Conservation (phyloP, 2,797 vertebrate species). For the Paguma larvata region DNA sequence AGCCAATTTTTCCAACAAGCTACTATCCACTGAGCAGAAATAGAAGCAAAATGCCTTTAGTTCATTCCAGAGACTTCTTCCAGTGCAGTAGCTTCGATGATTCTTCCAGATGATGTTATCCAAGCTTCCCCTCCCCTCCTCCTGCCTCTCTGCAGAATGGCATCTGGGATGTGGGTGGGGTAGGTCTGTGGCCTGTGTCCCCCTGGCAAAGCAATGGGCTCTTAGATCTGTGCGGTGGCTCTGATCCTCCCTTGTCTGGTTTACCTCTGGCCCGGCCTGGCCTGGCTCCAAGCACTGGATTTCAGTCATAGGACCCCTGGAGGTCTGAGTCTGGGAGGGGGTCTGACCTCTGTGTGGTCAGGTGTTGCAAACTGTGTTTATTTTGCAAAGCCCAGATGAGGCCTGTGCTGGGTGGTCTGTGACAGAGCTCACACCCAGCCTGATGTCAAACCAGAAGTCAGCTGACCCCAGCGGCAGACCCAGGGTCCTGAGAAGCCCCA, state of each 20-base stretch:
- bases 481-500: background rate
- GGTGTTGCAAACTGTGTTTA: background rate
- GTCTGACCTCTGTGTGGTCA: conserved; percentile 2
- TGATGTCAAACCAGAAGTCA: background rate
- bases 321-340: background rate
- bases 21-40: background rate
- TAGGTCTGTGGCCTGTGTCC: background rate
- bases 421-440: background rate
- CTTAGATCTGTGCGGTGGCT: background rate
- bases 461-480: background rate
- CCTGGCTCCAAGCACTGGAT: background rate
- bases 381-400: conserved; percentile 42
- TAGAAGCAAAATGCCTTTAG: background rate
- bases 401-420: background rate
- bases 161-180: background rate
- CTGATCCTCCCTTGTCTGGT: background rate
- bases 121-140: accelerated
- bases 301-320: background rate
- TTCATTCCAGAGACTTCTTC: background rate
- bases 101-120: background rate
- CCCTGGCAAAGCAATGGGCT: accelerated
- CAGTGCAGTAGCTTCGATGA: background rate
- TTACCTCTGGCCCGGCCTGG: background rate
- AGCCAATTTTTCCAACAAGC: background rate
- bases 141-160: background rate